Conservation (phyloP, 53 echinoderm and acorn worm species). For the Actinopyga echinites region DNA sequence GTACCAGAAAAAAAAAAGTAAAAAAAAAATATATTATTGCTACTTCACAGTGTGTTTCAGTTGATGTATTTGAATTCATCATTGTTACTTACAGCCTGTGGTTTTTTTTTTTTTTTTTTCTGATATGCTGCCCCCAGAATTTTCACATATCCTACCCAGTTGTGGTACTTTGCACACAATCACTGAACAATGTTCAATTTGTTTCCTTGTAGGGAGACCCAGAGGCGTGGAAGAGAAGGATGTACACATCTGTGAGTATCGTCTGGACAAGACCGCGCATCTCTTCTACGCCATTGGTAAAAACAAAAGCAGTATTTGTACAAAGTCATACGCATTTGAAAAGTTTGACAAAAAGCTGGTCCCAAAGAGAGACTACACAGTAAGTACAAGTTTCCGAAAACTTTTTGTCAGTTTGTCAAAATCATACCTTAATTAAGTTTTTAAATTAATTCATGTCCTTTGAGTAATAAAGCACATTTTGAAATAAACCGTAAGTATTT, state of each 20-base stretch:
- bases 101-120: too few relatives aligned
- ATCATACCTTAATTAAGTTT: neutral
- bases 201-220: slow-evolving; percentile 71
- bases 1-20: too few relatives aligned
- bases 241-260: slow-evolving; percentile 94
- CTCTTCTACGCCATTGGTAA: slow-evolving; percentile 93
- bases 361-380: slow-evolving; percentile 95
- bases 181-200: neutral
- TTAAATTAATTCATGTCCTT: neutral
- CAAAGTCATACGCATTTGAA: slow-evolving; percentile 95
- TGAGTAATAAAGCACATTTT: neutral
- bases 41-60: too few relatives aligned
- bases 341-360: slow-evolving; percentile 93
- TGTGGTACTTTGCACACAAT: too few relatives aligned
- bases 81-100: too few relatives aligned
- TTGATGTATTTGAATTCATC: too few relatives aligned
- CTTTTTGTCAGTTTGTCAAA: neutral
- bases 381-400: slow-evolving; percentile 35
- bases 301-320: slow-evolving; percentile 78
- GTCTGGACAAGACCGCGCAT: slow-evolving; percentile 96
- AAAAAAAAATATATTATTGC: too few relatives aligned
- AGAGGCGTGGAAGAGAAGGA: slow-evolving; percentile 80
- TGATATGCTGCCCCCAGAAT: too few relatives aligned
- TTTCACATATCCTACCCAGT: too few relatives aligned
- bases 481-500: neutral